Evolutionary conservation across 2,113 vertebrate genomes (phyloP).

Genomic region (Hyperopisus bebe): DNA sequence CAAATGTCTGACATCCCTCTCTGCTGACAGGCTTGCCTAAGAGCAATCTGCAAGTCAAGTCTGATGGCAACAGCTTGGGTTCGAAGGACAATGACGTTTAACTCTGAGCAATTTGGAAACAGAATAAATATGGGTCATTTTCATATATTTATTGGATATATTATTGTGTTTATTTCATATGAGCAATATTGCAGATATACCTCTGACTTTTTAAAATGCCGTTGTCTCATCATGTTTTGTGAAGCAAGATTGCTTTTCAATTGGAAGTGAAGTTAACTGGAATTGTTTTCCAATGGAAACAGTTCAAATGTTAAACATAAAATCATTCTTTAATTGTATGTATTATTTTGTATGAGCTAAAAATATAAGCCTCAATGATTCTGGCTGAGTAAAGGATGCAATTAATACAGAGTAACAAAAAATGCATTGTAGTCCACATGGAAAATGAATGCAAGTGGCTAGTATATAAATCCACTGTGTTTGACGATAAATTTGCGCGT

Average conservation of each 20-base stretch:
- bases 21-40: slow-evolving; percentile 48
- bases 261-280: background rate
- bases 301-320: background rate
- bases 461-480: background rate
- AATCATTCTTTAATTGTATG: background rate
- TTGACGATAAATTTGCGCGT: background rate
- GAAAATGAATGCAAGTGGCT: background rate
- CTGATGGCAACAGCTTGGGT: slow-evolving; percentile 27
- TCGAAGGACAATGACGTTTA: slow-evolving; percentile 30
- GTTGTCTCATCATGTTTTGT: background rate
- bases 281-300: background rate
- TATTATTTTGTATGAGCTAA: background rate
- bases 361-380: background rate
- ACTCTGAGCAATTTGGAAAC: background rate
- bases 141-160: background rate
- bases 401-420: background rate
- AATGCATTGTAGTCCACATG: background rate
- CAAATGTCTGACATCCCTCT: slow-evolving; percentile 46
- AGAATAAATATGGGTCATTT: background rate
- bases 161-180: background rate
- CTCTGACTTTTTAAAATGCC: background rate
- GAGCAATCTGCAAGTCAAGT: slow-evolving; percentile 27
- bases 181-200: background rate
- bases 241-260: background rate
- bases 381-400: background rate